Conservation (phyloP, 2,888 invertebrate species). For the Sesamia inferens region DNA sequence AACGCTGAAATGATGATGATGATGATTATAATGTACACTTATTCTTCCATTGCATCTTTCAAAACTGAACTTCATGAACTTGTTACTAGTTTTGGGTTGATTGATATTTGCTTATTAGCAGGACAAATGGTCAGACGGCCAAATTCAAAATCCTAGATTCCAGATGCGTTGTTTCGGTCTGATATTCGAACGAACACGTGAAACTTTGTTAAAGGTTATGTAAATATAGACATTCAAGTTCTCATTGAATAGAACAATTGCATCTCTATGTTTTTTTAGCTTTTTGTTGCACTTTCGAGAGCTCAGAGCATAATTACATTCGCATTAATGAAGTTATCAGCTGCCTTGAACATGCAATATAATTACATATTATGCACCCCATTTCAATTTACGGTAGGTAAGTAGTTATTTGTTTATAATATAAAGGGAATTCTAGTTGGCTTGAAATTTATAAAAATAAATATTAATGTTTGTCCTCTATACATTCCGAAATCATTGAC, state of each 20-base stretch:
- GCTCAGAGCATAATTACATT: slow-evolving; percentile 30
- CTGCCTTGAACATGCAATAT: slow-evolving; percentile 30
- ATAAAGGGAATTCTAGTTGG: neutral
- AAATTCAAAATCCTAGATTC: slow-evolving; percentile 4
- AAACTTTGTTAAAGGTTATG: slow-evolving; percentile 36
- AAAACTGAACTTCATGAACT: neutral
- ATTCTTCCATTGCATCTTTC: neutral
- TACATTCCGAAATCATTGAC: too few species aligned
- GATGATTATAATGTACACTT: neutral
- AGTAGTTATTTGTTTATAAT: neutral
- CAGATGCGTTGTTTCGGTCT: slow-evolving; percentile 1
- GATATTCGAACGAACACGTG: slow-evolving; percentile 28
- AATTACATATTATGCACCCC: slow-evolving; percentile 27
- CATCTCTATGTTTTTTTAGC: slow-evolving; percentile 40
- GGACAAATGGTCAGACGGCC: neutral
- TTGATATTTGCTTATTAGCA: neutral
- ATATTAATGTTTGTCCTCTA: too few species aligned
- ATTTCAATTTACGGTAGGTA: slow-evolving; percentile 14
- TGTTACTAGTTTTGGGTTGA: neutral
- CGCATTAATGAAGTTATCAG: slow-evolving; percentile 44
- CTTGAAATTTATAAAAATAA: neutral
- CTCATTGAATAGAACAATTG: slow-evolving; percentile 31
- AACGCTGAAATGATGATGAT: too few species aligned
- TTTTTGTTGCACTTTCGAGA: slow-evolving; percentile 56
- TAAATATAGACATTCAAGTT: slow-evolving; percentile 29